Percentiles rank a stretch among this genome's conserved stretches.
phyloP scores from a whole-genome alignment of 2,888 invertebrate genomes.

The Sphaeridia pumilis region DNA sequence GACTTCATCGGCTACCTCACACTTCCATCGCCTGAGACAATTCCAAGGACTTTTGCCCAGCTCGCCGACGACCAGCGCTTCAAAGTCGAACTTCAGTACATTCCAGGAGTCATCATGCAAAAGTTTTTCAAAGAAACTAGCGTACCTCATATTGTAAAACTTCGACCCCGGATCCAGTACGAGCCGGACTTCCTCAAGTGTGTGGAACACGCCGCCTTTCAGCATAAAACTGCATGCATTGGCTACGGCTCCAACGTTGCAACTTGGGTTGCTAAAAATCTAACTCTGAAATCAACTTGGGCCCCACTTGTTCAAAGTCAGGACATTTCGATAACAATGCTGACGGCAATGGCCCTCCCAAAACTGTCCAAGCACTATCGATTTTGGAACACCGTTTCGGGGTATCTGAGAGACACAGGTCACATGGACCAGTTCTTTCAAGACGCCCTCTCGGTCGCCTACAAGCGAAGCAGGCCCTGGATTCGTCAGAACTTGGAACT shows the following conservation, averaged over 20 bases:
- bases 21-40: conserved; percentile 3
- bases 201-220: background rate
- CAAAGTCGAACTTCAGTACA: background rate
- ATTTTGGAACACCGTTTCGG: background rate
- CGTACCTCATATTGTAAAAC: background rate
- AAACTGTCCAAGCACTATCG: background rate
- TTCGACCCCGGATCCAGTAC: background rate
- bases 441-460: background rate
- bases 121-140: background rate
- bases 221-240: background rate
- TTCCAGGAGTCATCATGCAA: background rate
- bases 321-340: background rate
- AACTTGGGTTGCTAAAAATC: background rate
- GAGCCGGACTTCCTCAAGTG: background rate
- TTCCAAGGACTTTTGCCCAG: conserved; percentile 2
- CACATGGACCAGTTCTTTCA: background rate
- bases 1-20: conserved; percentile 9
- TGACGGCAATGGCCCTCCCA: background rate
- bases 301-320: background rate
- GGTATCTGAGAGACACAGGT: background rate
- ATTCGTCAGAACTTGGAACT: background rate
- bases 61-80: background rate
- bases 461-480: background rate
- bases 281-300: conserved; percentile 1
- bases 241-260: background rate